Evolutionary conservation across 2,888 invertebrate species (phyloP), one percentile per base, ranked within the genome.

Genomic region (Drosophila hamatofila): DNA sequence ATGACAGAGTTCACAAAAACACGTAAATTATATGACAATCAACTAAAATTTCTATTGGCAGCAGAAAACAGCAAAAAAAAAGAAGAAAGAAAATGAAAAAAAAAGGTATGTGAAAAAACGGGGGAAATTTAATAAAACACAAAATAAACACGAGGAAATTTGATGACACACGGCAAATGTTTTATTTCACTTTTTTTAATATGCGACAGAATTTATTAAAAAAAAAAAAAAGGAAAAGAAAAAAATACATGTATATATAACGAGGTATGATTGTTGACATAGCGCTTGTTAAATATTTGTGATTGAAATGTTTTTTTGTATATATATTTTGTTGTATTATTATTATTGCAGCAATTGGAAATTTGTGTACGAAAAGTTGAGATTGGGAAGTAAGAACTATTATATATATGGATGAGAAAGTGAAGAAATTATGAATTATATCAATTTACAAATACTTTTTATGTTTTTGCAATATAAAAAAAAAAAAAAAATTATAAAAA

Each of bases 1-100:
- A 73, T 61, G 61, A 72, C 65, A 65, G 58, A 37, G 21, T 25
- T 44, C 61, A 30, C 12, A 35, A 35, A 35, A 42, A 27, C 21
- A n/a, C n/a, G n/a, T 3, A 48, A 37, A 35, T 35, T 14, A 54
- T 60, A 37, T 39, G 27, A 25, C 66, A 60, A 65, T 35, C 46
- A 51, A 35, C 51, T 41, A 33, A 51, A 58, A 65, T 49, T 72
- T 66, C 42, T 51, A 59, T 46, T 51, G 21, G 27, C 41, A 33
- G 33, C 41, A 33, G 16, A 21, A 25, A 37, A 7, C 9, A 39
- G n/a, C 25, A 2, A n/a, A 18, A 27, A 27, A 18, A 23, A 16
- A 39, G 27, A 33, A 30, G 18, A 21, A 23, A 16, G 30, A 30
- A 9, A 1, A 30, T 30, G 30, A 30, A 11, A 0, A 9, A 16